Base-by-base conservation (phyloP, 2,888 invertebrate genomes). In the Apodemia hepburni region DNA sequence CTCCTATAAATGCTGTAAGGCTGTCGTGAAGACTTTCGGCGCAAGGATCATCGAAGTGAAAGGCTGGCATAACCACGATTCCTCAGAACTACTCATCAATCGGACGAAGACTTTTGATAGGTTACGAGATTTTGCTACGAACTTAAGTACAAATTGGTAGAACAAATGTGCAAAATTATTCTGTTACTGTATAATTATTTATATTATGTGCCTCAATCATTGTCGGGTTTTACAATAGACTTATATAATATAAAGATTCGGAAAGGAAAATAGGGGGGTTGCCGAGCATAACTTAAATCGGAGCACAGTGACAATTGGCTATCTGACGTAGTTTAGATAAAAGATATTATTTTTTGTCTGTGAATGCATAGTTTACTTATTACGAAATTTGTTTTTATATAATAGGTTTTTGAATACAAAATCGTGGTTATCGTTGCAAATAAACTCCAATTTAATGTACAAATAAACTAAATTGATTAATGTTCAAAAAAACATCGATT, bases 1-100 rank as follows among this genome's bases (percentile, higher is more conserved):
- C 68, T 83, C 87, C 2, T 86, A 88, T 66, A 88, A 85, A 69
- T 84, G 85, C 65, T 91, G 90, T 70, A 88, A 87, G 61, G 90
- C 88, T 0, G 82, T 90, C 0, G 83, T 90, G 47, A 89, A 90
- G 72, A 90, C 91, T 0, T 70, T 69, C 0, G 87, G 84, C 0
- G 64, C 71, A 1, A 74, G 80, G 18, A 90, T 91, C 49, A 82
- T 89, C 2, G 81, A 84, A 66, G 77, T 86, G 0, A 85, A 85
- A 60, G 90, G 88, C 0, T 62, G 51, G 11, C 90, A 91, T 63
- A 90, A 90, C 62, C 91, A 91, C 61, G 84, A 87, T n/a, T 83
- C 87, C 2, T 75, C 86, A 1, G 79, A 84, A 18, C 69, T 90
- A 1, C 72, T 79, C 1, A 87, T 89, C 3, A 90, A 90, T 70